Evolutionary conservation across 2,888 invertebrate genomes (phyloP).

Genomic region (Chalcis sispes): DNA sequence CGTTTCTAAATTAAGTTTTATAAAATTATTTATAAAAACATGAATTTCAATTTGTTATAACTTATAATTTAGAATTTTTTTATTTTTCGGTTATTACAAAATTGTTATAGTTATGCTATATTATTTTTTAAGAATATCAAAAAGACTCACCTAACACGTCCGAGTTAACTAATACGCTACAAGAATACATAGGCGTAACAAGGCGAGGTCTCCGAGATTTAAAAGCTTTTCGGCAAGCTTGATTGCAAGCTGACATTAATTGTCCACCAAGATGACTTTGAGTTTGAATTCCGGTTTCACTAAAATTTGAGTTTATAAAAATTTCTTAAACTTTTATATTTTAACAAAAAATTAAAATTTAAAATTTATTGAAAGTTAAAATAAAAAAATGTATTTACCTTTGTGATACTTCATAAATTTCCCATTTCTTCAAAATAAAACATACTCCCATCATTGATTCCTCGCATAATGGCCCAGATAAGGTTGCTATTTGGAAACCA

Average conservation of each 20-base stretch:
- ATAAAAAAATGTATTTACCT: conserved; percentile 52
- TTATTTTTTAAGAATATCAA: neutral
- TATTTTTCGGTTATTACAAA: too few relatives aligned
- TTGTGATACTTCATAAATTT: conserved; percentile 64
- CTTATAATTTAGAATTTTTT: too few relatives aligned
- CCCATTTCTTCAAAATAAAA: conserved; percentile 92
- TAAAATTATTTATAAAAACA: too few relatives aligned
- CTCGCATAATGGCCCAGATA: conserved; percentile 96
- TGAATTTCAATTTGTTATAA: too few relatives aligned
- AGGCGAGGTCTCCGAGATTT: conserved; percentile 92
- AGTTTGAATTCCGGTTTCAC: conserved; percentile 37
- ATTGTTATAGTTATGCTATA: too few relatives aligned
- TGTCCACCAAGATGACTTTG: conserved; percentile 84
- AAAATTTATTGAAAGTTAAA: neutral
- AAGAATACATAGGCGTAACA: conserved; percentile 96
- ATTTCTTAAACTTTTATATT: neutral
- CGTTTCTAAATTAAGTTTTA: too few relatives aligned
- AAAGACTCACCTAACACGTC: conserved; percentile 89
- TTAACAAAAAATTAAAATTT: neutral
- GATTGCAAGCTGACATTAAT: conserved; percentile 93
- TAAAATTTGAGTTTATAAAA: conserved; percentile 29
- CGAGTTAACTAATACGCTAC: conserved; percentile 88
- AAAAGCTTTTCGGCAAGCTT: conserved; percentile 91
- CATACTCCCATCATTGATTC: conserved; percentile 98
- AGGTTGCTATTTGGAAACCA: conserved; percentile 90